Evolutionary conservation across 2,113 vertebrate genomes (phyloP).

Genomic region (Galeopterus variegatus): DNA sequence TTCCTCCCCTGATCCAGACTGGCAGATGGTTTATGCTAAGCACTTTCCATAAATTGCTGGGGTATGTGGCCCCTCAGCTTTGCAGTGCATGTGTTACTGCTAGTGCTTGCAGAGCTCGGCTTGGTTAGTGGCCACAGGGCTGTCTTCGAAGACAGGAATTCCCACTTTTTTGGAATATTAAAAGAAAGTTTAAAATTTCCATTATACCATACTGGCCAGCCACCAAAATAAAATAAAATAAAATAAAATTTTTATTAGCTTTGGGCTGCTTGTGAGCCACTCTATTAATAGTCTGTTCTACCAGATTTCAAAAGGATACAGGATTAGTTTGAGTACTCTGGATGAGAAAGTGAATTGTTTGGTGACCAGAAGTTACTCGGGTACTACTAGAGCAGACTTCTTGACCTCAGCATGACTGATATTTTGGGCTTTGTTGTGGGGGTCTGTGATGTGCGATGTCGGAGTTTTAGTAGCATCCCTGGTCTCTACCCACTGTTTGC

Average conservation of each 20-base stretch:
- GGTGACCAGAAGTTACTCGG: not conserved
- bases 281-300: not conserved
- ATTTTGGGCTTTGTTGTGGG: not conserved
- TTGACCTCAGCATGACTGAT: rapidly evolving
- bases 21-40: not conserved
- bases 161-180: not conserved
- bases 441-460: not conserved
- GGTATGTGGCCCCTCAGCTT: rapidly evolving
- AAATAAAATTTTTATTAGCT: not conserved
- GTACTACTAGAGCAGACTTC: not conserved
- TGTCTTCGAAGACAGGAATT: not conserved
- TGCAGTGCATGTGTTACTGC: rapidly evolving
- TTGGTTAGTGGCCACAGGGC: rapidly evolving
- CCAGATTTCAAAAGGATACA: not conserved
- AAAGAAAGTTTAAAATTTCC: not conserved
- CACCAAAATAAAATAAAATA: no score
- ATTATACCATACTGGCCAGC: no score
- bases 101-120: not conserved
- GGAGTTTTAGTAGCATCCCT: not conserved
- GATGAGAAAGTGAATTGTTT: not conserved
- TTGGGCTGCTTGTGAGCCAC: not conserved
- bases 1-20: not conserved
- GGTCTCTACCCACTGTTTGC: not conserved
- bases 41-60: not conserved
- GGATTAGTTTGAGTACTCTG: not conserved